A percentile compares a stretch with the other conserved stretches of the same genome.
phyloP scores from a whole-genome alignment of 2,888 invertebrate genomes.

The Drosophila bunnanda region DNA sequence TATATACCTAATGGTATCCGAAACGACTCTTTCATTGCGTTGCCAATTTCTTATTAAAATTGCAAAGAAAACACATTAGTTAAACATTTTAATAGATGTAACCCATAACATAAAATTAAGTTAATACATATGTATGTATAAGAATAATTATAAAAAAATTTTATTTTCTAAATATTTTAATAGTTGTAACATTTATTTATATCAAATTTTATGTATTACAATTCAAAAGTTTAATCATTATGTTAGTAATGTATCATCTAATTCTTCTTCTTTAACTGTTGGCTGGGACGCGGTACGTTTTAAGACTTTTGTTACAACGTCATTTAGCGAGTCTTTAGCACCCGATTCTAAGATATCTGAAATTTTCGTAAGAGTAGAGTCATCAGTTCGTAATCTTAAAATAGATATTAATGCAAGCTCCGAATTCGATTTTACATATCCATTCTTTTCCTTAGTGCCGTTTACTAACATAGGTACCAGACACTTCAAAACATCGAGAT shows the following conservation, averaged over 20 bases:
- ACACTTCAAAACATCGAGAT: constrained; percentile 90
- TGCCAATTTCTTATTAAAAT: no score
- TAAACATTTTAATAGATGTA: no score
- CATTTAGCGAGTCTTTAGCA: constrained; percentile 94
- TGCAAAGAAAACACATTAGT: no score
- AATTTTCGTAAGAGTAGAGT: constrained; percentile 91
- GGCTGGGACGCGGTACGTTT: constrained; percentile 90
- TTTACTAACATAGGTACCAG: constrained; percentile 97
- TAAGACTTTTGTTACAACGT: constrained; percentile 95
- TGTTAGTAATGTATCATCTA: constrained; percentile 95
- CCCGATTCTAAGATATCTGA: constrained; percentile 92
- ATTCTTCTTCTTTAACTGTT: constrained; percentile 94
- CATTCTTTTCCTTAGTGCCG: constrained; percentile 99
- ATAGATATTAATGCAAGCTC: constrained; percentile 96
- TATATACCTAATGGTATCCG: no score
- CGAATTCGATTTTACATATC: constrained; percentile 96
- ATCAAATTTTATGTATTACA: not conserved
- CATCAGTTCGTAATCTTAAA: constrained; percentile 91
- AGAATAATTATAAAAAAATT: not conserved
- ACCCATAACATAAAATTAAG: no score
- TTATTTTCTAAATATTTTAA: constrained; percentile 1
- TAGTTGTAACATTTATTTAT: constrained; percentile 1
- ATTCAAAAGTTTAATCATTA: constrained; percentile 85
- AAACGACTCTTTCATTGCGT: no score
- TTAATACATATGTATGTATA: no score